phyloP scores from a whole-genome alignment of 2,113 vertebrate genomes.

The Chelonoidis abingdonii region DNA sequence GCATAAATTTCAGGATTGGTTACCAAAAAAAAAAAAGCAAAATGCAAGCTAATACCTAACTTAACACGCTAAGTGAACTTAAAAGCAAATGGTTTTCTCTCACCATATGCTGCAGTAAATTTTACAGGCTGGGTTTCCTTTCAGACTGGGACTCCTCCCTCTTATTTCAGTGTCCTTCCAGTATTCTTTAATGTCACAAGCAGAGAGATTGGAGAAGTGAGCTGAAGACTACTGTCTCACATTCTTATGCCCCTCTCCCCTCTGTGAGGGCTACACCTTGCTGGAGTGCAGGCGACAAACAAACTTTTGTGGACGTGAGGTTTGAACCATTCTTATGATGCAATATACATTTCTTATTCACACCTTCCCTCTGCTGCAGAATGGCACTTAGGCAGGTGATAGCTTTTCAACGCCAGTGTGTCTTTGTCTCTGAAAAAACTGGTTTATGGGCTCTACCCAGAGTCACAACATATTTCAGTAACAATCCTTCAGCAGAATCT shows the following conservation, averaged over 20 bases:
- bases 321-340: background rate
- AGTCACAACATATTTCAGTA: background rate
- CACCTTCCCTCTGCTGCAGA: background rate
- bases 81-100: too few species aligned
- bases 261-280: background rate
- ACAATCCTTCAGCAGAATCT: background rate
- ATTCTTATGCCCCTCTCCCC: background rate
- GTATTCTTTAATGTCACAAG: background rate
- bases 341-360: background rate
- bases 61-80: too few species aligned
- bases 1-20: too few species aligned
- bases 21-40: too few species aligned
- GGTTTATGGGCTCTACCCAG: background rate
- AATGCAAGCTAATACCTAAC: too few species aligned
- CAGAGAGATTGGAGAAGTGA: background rate
- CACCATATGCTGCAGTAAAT: too few species aligned
- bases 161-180: too few species aligned
- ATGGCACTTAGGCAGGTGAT: background rate
- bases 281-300: background rate
- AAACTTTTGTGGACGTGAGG: background rate
- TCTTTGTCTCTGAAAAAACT: background rate
- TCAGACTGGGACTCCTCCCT: too few species aligned
- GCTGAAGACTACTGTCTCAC: background rate
- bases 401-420: too few species aligned
- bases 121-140: too few species aligned